These are phyloP conservation scores for Listronotus bonariensis DNA, from an alignment of 1,140 invertebrate species.

Conservation along the genomic window DNA sequence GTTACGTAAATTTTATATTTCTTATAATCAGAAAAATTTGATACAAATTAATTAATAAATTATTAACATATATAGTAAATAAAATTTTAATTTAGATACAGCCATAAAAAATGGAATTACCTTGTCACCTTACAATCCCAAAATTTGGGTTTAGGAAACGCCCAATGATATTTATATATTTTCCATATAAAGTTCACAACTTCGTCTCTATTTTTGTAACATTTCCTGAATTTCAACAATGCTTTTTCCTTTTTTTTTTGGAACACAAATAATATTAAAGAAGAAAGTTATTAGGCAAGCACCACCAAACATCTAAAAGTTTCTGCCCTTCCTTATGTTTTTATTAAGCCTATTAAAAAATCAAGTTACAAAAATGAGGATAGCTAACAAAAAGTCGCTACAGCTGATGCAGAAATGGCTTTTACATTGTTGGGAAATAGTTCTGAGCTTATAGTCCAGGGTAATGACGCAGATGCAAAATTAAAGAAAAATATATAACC, in stretches of 20 bases:
- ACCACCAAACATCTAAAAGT: slow-evolving; percentile 72
- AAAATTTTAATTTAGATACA: too few relatives aligned
- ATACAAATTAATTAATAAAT: too few relatives aligned
- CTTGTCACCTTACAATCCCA: too few relatives aligned
- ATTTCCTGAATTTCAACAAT: slow-evolving; percentile 58
- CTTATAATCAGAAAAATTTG: too few relatives aligned
- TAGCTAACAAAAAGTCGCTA: slow-evolving; percentile 68
- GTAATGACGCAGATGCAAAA: slow-evolving; percentile 71
- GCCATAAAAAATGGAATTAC: too few relatives aligned
- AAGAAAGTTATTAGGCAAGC: slow-evolving; percentile 64
- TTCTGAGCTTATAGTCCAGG: slow-evolving; percentile 72
- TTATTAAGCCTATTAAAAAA: slow-evolving; percentile 61
- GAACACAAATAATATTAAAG: slow-evolving; percentile 69
- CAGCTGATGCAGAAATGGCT: slow-evolving; percentile 68
- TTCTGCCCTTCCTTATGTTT: slow-evolving; percentile 63
- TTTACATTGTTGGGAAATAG: slow-evolving; percentile 72
- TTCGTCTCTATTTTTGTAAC: slow-evolving; percentile 11
- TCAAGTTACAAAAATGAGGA: slow-evolving; percentile 74
- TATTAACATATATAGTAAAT: too few relatives aligned
- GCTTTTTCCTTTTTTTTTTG: slow-evolving; percentile 81
- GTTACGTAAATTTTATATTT: too few relatives aligned
- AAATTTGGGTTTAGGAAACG: too few relatives aligned
- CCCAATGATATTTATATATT: too few relatives aligned
- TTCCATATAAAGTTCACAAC: too few relatives aligned
- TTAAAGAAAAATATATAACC: slow-evolving; percentile 70